Evolutionary conservation across 2,888 invertebrate genomes (phyloP), one percentile per base, ranked within the genome.

Genomic region (Thumatha senex): DNA sequence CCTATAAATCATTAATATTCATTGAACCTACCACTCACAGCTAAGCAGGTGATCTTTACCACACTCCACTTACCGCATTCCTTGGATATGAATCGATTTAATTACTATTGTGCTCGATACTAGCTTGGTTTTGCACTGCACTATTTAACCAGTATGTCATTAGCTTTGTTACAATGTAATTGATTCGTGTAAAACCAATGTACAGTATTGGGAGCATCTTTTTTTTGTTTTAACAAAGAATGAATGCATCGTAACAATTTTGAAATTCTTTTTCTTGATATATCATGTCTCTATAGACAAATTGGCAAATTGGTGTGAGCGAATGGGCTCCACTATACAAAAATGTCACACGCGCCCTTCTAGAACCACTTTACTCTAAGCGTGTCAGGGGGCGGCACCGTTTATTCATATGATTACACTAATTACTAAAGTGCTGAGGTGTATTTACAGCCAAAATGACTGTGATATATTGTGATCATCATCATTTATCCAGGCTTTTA

Each of bases 11-110:
- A 55, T 62, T 66, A 56, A 40, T 54, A 65, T 63, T 63, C 64
- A 48, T 56, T 49, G 55, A 65, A 52, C 52, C 51, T 58, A 54
- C 46, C 52, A 53, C 53, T 55, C 30, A 43, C 55, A 50, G 56
- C 18, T 55, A 58, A 58, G 68, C 74, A 78, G 70, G 70, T 80
- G 78, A 78, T 81, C 77, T 80, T 75, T 74, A 70, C 70, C 70
- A 57, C 75, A 78, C 75, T 74, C 78, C 65, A 79, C 68, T 78
- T 75, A 67, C 59, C 61, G 65, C 82, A 82, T 83, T 78, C 80
- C 76, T 34, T 31, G 48, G 60, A 67, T 69, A 70, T 68, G 63
- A 70, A 62, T 74, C 61, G 63, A 65, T 56, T 67, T 69, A 69
- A 74, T 70, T 61, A 64, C 57, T 48, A 55, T 58, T 67, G 63